Evolutionary conservation across 1,140 invertebrate species (phyloP), one percentile per base, ranked within the genome.

Genomic region (Sycobia sp.): DNA sequence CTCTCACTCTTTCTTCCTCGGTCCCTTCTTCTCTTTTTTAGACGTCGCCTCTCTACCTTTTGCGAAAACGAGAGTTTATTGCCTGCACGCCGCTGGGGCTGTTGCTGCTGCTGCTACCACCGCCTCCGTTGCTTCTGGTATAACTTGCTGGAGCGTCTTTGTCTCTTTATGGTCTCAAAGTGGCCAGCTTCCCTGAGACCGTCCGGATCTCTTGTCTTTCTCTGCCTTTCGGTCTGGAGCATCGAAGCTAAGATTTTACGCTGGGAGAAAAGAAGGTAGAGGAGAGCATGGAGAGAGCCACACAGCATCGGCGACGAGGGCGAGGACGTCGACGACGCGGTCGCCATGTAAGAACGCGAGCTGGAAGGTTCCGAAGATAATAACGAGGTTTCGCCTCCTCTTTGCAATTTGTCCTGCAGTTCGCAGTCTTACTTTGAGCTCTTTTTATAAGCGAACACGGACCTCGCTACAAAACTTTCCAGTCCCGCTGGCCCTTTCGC

Each of bases 161-260:
- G 79, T 80, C 77, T 79, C 74, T 81, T 81, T 81, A 81, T 78
- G 76, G 74, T 74, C 73, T 73, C 73, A 79, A 81, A 81, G 76
- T 81, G 77, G 76, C 68, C 69, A 68, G 61, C 63, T 66, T n/a
- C 62, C 65, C 43, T 65, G 60, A 63, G 58, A 59, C 50, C 38
- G 5, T 62, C 62, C 62, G 55, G 41, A 29, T 27, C 25, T 18
- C 14, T 11, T n/a, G n/a, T n/a, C n/a, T n/a, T n/a, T n/a, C n/a
- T n/a, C n/a, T n/a, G n/a, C n/a, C n/a, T n/a, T n/a, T n/a, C n/a
- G n/a, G n/a, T n/a, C n/a, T n/a, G n/a, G n/a, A n/a, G n/a, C n/a
- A n/a, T n/a, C n/a, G n/a, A n/a, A n/a, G n/a, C n/a, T 34, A n/a
- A 20, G n/a, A 20, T 29, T 14, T 41, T 39, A 9, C 36, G 20